phyloP scores from a whole-genome alignment of 2,113 vertebrate genomes.

The Girardinichthys multiradiatus region DNA sequence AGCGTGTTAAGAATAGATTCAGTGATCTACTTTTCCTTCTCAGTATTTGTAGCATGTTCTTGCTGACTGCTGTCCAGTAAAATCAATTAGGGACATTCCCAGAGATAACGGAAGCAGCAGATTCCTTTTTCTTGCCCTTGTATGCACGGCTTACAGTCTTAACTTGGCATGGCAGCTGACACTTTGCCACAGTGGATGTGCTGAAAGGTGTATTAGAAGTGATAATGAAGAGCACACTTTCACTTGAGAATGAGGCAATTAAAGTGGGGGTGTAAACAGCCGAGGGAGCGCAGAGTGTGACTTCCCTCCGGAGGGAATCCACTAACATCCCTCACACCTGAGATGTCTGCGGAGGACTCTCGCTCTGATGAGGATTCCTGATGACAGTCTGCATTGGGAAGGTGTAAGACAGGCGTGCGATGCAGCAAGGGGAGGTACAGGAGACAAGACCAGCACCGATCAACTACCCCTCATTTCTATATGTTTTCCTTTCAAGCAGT shows the following conservation, averaged over 20 bases:
- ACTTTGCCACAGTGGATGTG: conserved; percentile 72
- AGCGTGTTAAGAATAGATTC: not conserved
- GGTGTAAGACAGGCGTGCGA: conserved; percentile 22
- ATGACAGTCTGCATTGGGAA: conserved; percentile 58
- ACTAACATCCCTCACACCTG: conserved; percentile 68
- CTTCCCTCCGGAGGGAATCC: conserved; percentile 63
- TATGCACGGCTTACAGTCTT: conserved; percentile 45
- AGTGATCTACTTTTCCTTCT: not conserved
- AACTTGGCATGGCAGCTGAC: conserved; percentile 69
- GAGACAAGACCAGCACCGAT: conserved; percentile 13
- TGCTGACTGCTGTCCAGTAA: conserved; percentile 19
- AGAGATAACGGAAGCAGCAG: conserved; percentile 38
- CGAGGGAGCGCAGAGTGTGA: conserved; percentile 67
- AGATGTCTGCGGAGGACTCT: conserved; percentile 53
- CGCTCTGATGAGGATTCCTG: conserved; percentile 43
- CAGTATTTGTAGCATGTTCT: not conserved
- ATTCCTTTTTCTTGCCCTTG: conserved; percentile 28
- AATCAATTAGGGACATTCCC: conserved; percentile 35
- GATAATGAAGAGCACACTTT: conserved; percentile 80
- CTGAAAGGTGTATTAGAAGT: conserved; percentile 78
- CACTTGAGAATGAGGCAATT: conserved; percentile 74
- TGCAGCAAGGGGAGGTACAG: not conserved
- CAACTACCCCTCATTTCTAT: not conserved
- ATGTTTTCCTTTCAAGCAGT: not conserved
- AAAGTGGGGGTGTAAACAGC: conserved; percentile 70